Base-by-base conservation (phyloP, 2,113 vertebrate genomes). In the Menura novaehollandiae region DNA sequence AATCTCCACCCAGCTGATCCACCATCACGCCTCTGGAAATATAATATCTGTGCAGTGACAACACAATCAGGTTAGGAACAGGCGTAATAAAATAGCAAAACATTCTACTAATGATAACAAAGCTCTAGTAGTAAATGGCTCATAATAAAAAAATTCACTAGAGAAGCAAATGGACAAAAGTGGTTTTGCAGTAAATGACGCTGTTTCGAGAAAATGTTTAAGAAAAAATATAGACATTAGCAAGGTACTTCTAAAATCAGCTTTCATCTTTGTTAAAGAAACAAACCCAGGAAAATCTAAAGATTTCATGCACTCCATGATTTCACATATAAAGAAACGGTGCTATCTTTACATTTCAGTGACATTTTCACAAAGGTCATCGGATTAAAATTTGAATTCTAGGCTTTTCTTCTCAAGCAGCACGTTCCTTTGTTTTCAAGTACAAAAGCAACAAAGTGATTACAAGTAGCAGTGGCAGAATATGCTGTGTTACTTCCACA, bases 21-120 rank as follows among this genome's bases (percentile, higher is more conserved):
- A 99, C 97, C 27, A 99, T 91, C 3, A 99, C 99, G 46, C 99
- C 99, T 98, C 99, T 99, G 80, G 99, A 99, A 91, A 99, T 98
- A 84, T 98, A 99, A 81, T 98, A 99, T 75, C 99, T 99, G 95
- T 68, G 52, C 47, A 91, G 81, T 10, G 71, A 95, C 11, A 93
- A 63, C 19, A 72, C n/a, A 74, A 5, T 28, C 79, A 62, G 11
- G 44, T 58, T 28, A 89, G n/a, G 22, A 80, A 46, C 3, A 64
- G 44, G 33, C 21, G 46, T 10, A 28, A 30, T 7, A 62, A 92
- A 83, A 82, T 15, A 60, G 46, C 68, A 73, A 83, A 88, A 76
- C 15, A 21, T 58, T 74, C 66, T 13, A 68, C 5, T 52, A 83
- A 75, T 11, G 55, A 58, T 56, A 79, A 76, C 10, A 37, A 6